phyloP scores from a whole-genome alignment of 2,797 vertebrate genomes.

The Gila robusta region DNA sequence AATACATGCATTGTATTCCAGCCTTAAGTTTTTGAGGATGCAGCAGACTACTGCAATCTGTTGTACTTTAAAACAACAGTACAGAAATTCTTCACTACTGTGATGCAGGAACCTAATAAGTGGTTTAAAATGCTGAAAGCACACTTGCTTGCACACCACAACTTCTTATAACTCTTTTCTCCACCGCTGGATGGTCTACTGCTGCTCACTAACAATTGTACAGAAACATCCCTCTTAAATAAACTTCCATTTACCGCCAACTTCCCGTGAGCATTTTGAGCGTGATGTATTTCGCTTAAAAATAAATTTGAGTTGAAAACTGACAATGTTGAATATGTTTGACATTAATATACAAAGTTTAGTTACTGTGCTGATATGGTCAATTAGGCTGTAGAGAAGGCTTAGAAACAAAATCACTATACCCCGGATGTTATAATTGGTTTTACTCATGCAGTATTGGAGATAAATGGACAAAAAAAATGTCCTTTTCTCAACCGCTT shows the following conservation, averaged over 20 bases:
- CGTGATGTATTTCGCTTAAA: neutral
- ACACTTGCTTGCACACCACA: too few relatives aligned
- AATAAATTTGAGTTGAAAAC: neutral
- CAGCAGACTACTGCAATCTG: neutral
- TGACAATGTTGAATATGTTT: neutral
- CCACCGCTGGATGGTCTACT: too few relatives aligned
- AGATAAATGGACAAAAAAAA: conserved; percentile 10
- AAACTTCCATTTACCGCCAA: too few relatives aligned
- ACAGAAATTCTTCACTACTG: too few relatives aligned
- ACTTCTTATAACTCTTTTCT: too few relatives aligned
- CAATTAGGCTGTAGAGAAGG: neutral
- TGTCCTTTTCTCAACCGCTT: neutral
- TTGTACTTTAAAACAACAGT: neutral
- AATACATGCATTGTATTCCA: too few relatives aligned
- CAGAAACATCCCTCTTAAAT: too few relatives aligned
- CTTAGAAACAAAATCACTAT: neutral
- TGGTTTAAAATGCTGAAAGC: too few relatives aligned
- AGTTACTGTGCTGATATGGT: neutral
- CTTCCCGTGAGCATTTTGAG: neutral
- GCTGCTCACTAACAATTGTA: too few relatives aligned
- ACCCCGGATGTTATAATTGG: neutral
- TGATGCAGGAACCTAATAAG: too few relatives aligned
- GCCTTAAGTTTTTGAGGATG: too few relatives aligned
- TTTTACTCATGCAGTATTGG: conserved; percentile 12
- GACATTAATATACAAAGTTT: neutral